Conservation (phyloP, 2,888 invertebrate species). For the Vanessa cardui region DNA sequence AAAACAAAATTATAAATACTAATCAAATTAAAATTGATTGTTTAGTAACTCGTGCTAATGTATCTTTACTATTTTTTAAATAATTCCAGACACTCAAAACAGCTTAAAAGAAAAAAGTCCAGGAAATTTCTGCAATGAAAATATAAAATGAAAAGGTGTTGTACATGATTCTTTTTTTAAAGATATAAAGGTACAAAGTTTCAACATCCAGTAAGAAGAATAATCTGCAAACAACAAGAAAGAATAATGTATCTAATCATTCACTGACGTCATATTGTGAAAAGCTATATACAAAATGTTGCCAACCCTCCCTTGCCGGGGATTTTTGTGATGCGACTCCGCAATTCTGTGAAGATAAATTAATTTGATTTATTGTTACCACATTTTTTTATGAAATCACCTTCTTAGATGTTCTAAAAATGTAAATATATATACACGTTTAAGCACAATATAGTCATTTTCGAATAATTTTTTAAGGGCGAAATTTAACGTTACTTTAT, state of each 20-base stretch:
- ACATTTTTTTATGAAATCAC: not conserved
- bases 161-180: not conserved
- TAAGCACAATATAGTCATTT: too few relatives aligned
- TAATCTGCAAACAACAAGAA: slow-evolving; percentile 10
- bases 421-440: too few relatives aligned
- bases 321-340: slow-evolving; percentile 6
- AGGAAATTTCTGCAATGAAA: too few relatives aligned
- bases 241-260: slow-evolving; percentile 12
- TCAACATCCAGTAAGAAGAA: not conserved
- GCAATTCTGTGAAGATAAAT: slow-evolving; percentile 6
- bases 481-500: too few relatives aligned
- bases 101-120: too few relatives aligned
- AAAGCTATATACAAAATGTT: not conserved
- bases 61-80: too few relatives aligned
- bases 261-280: slow-evolving; percentile 6
- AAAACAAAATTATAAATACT: too few relatives aligned
- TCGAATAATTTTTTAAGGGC: too few relatives aligned
- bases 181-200: not conserved
- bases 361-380: slow-evolving; percentile 4
- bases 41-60: too few relatives aligned
- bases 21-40: too few relatives aligned
- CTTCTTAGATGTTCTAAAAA: not conserved
- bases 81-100: too few relatives aligned
- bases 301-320: not conserved
- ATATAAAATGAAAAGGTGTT: too few relatives aligned